phyloP scores from a whole-genome alignment of 2,888 invertebrate genomes.

The Athripsodes cinereus region DNA sequence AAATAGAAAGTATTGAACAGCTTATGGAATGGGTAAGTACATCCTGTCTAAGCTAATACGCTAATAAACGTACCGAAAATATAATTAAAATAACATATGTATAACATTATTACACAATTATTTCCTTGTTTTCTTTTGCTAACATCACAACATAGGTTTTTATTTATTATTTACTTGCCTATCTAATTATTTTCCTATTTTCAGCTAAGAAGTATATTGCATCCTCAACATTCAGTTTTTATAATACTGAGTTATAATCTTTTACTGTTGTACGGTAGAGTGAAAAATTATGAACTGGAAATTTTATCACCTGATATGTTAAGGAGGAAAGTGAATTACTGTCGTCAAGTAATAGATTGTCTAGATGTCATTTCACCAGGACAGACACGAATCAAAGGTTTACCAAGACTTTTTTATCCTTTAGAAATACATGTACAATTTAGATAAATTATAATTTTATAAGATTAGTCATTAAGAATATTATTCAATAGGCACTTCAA shows the following conservation, averaged over 20 bases:
- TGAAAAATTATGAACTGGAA: conserved; percentile 62
- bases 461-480: too few relatives aligned
- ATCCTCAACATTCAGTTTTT: conserved; percentile 70
- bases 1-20: conserved; percentile 61
- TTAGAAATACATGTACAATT: too few relatives aligned
- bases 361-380: conserved; percentile 73
- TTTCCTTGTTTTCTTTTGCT: too few relatives aligned
- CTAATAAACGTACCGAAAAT: background rate
- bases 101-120: too few relatives aligned
- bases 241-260: conserved; percentile 62
- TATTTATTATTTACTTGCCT: background rate
- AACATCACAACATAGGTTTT: background rate
- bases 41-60: background rate
- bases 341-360: conserved; percentile 59
- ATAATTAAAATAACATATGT: too few relatives aligned
- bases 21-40: conserved; percentile 47
- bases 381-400: conserved; percentile 67
- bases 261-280: conserved; percentile 73
- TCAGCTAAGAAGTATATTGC: conserved; percentile 63
- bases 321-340: conserved; percentile 69
- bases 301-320: conserved; percentile 67
- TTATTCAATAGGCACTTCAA: too few relatives aligned
- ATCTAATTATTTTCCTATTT: too few relatives aligned
- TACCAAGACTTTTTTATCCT: too few relatives aligned
- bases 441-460: too few relatives aligned